Evolutionary conservation across 2,113 vertebrate species (phyloP).

Genomic region (Cardinalis cardinalis): DNA sequence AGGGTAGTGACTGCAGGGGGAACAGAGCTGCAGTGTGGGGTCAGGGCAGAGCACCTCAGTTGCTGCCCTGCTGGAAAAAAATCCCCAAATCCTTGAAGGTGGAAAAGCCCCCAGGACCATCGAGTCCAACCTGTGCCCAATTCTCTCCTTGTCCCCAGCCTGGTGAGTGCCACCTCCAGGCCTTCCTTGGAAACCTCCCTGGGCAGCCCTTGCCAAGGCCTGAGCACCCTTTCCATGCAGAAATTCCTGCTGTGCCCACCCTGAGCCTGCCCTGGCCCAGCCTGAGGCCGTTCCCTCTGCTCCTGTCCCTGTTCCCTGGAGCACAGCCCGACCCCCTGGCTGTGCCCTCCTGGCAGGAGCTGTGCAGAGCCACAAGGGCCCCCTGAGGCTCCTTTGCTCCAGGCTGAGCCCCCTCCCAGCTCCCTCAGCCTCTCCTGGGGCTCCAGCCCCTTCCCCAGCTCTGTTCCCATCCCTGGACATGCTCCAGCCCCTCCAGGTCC

Average conservation of each 20-base stretch:
- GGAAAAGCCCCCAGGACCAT: not conserved
- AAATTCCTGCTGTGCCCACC: not conserved
- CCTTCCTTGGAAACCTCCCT: not conserved
- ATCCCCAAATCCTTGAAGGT: not conserved
- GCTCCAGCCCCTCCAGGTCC: not conserved
- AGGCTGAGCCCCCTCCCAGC: not conserved
- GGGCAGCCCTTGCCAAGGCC: not conserved
- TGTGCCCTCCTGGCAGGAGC: not conserved
- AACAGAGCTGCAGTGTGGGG: not conserved
- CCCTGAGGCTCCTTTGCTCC: not conserved
- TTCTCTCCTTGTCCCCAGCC: not conserved
- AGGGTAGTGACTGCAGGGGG: not conserved
- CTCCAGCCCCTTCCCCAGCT: not conserved
- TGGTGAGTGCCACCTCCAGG: fast-evolving
- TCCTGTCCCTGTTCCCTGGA: not conserved
- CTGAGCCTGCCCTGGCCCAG: not conserved
- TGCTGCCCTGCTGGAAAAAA: not conserved
- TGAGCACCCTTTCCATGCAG: fast-evolving
- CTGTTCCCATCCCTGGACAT: fast-evolving
- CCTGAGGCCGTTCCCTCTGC: not conserved
- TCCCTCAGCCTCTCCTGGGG: fast-evolving
- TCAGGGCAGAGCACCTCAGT: not conserved
- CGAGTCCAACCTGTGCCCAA: fast-evolving
- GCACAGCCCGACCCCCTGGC: fast-evolving
- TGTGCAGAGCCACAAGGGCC: not conserved